These are phyloP conservation scores for Zaprionus kolodkinae DNA, from an alignment of 1,140 invertebrate genomes.

Conservation along the genomic window DNA sequence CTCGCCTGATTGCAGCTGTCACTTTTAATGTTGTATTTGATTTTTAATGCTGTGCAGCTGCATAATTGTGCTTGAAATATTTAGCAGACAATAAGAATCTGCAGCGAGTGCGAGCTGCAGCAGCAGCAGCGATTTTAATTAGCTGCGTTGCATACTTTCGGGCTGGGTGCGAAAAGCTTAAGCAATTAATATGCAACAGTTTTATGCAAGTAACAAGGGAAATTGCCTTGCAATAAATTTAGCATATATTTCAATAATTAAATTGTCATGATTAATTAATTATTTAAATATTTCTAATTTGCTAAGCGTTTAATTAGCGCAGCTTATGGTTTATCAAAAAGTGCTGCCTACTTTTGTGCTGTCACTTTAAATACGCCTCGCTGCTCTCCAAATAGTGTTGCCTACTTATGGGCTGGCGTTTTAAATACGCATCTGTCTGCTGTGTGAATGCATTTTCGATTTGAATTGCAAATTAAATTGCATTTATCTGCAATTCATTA, in stretches of 20 bases:
- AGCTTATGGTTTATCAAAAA: not conserved
- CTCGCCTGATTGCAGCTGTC: conserved; percentile 72
- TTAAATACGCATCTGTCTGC: not conserved
- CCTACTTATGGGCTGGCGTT: not conserved
- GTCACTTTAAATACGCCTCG: too few species aligned
- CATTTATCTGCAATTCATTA: conserved; percentile 24
- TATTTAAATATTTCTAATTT: not conserved
- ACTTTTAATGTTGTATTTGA: conserved; percentile 75
- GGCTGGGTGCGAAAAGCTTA: conserved; percentile 27
- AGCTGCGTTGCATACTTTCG: conserved; percentile 48
- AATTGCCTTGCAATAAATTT: not conserved
- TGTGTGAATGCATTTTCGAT: not conserved
- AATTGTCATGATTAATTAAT: not conserved
- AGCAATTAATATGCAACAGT: not conserved
- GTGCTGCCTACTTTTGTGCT: not conserved
- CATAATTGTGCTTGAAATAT: conserved; percentile 80
- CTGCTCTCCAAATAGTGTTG: not conserved
- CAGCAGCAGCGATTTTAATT: conserved; percentile 49
- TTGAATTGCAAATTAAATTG: conserved; percentile 2
- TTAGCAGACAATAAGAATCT: conserved; percentile 45
- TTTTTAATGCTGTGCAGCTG: conserved; percentile 78
- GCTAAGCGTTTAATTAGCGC: not conserved
- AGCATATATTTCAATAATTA: not conserved
- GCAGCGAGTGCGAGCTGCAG: conserved; percentile 23
- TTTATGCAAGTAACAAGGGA: not conserved